Base-by-base conservation (phyloP, 2,797 vertebrate genomes). In the Ficedula albicollis region DNA sequence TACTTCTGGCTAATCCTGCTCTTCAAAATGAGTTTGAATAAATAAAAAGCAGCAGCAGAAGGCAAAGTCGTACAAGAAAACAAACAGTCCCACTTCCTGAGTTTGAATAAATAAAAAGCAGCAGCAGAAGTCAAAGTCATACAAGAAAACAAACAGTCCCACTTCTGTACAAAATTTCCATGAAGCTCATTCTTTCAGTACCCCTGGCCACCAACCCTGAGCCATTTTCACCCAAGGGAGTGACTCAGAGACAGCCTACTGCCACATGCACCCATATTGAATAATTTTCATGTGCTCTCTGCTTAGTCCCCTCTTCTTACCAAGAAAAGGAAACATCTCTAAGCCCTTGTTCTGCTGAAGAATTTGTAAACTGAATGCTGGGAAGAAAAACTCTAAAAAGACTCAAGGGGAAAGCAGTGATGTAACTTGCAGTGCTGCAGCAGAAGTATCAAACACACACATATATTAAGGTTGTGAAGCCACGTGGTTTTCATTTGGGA, bases 401-500 rank as follows among this genome's bases (percentile, higher is more conserved):
- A 36, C 23, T 92, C 56, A 16, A 21, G 2, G n/a, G 58, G 60
- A 13, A 69, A 81, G 58, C n/a, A 94, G 16, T 0, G 0, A 56
- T 23, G 41, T n/a, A 79, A 74, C 49, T 51, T 11, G n/a, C 21
- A 32, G 27, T 11, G 78, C 83, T 77, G 79, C 41, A 84, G 83
- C 52, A 70, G 19, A 79, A 92, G 22, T 51, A 82, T 48, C 43
- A 58, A 86, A 88, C 81, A 59, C 49, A 70, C 32, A 67, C 32
- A 76, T 10, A 16, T 13, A 30, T 27, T 34, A 60, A 44, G n/a
- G 46, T 46, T 85, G 54, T 70, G 84, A 76, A 82, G 77, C 80
- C 93, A 94, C 72, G 55, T 85, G 89, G 84, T 95, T 95, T 89
- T 95, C 85, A 96, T 96, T 93, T 95, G 82, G 58, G 80, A 90